Base-by-base conservation (phyloP, 53 echinoderm and acorn worm species). In the Temnopleurus reevesii region DNA sequence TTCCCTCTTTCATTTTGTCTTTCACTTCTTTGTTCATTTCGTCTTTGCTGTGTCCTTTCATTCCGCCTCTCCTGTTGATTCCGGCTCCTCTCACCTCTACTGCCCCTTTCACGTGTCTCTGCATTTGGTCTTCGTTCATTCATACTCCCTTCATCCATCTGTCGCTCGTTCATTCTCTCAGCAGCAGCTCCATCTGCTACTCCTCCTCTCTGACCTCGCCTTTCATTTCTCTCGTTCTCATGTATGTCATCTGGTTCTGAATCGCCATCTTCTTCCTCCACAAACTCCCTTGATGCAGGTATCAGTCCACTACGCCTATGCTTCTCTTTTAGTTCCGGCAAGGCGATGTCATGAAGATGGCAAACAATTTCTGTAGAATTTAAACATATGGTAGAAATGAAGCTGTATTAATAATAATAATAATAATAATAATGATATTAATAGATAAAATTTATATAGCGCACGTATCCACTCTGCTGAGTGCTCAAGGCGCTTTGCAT, bases 341-440 rank as follows among this genome's bases (percentile, higher is more conserved):
- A 54, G 53, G 30, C 19, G 28, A 12, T n/a, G 1, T 71, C 71
- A 23, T 71, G 71, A 41, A 71, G 71, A 36, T 71, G 71, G 71
- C 71, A 71, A 8, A 71, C 71, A 71, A 71, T 71, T 5, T 71
- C 71, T 71, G 71, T 21, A 41, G n/a, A n/a, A n/a, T n/a, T n/a
- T n/a, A n/a, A n/a, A n/a, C n/a, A n/a, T n/a, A n/a, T n/a, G n/a
- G n/a, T n/a, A n/a, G n/a, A n/a, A n/a, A n/a, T n/a, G n/a, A n/a
- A n/a, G n/a, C n/a, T n/a, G n/a, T n/a, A n/a, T n/a, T n/a, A n/a
- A n/a, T n/a, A n/a, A n/a, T n/a, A n/a, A n/a, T n/a, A n/a, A n/a
- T n/a, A n/a, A n/a, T n/a, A n/a, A n/a, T n/a, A n/a, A n/a, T n/a
- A n/a, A n/a, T n/a, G n/a, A n/a, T n/a, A n/a, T n/a, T n/a, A n/a